Evolutionary conservation across 2,113 vertebrate species (phyloP), one percentile per base, ranked within the genome.

Genomic region (Bambusicola thoracicus): DNA sequence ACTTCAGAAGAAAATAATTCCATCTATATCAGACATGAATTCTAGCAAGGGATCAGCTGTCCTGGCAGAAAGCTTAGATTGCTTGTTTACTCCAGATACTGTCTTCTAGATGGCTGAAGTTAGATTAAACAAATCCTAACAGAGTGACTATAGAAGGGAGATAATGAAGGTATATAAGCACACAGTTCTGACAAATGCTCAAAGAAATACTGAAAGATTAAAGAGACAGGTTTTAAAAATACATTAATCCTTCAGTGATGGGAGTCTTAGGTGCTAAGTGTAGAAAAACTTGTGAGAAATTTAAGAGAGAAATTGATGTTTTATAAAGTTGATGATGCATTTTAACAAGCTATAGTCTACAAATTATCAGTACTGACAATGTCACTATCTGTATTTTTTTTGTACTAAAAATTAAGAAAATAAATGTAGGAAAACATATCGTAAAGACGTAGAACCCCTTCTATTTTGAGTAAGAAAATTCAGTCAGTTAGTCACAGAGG

Each of bases 181-280:
- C 74, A 82, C 76, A 94, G 78, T 89, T 85, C 91, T 96, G 95
- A 95, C 92, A 96, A 95, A 89, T 85, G 78, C 87, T 96, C 81
- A 91, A 80, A 96, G 85, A 93, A 93, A 95, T 61, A 56, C 63
- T 91, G 81, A 77, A 95, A 96, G 94, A 95, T 95, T 93, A 96
- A 96, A 96, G 95, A 93, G 51, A 11, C 25, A 67, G 76, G n/a
- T 89, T 95, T 96, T 84, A 96, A 95, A 96, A 94, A 95, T 96
- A 77, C 87, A 94, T 96, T 95, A 92, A 91, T 91, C 87, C 69
- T 92, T 93, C 89, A 93, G 84, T 93, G 92, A 66, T 10, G 13
- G 58, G 29, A 93, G 51, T 74, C 96, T 87, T 89, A 76, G 59
- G 84, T 89, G 78, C 32, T 87, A 29, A 4, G 30, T 2, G 1